Base-by-base conservation (phyloP, 2,888 invertebrate species). In the Glyphotaelius pellucidus region DNA sequence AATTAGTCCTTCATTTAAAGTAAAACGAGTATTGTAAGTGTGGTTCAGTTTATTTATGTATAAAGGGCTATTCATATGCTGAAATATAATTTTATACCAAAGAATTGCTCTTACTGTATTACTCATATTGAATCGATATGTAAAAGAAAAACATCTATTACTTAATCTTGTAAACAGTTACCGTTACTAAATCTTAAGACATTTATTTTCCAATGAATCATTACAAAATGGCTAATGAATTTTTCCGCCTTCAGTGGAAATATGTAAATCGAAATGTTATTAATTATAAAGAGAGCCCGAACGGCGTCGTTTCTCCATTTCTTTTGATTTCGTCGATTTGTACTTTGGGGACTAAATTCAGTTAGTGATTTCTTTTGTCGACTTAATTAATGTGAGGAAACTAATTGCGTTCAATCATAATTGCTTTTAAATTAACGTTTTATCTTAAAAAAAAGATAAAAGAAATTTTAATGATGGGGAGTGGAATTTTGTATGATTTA, bases 341-440 rank as follows among this genome's bases (percentile, higher is more conserved):
- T 25, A 67, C 67, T n/a, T 67, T 67, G 7, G 67, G 67, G 67
- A 67, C 25, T 67, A 9, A 67, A 67, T 67, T 67, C 67, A 67
- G 25, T 67, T 67, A 67, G 25, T 2, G 9, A 67, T 25, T n/a
- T 67, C 67, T 67, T 67, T 67, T 67, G 67, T 67, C 25, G 67
- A 67, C 67, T 67, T 67, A 67, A 67, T 67, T 67, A 67, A 67
- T 67, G 67, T n/a, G 67, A 67, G 67, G 67, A 67, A 67, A 67
- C 67, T 67, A 67, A 67, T 67, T 67, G 67, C 25, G 67, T 67
- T 67, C 67, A 67, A 67, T 67, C n/a, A 67, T 67, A 67, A 67
- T 67, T n/a, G 67, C 67, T 67, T 67, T n/a, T 67, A 67, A 67
- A n/a, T 67, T n/a, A 67, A 67, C 67, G 25, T 67, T 67, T 67